Base-by-base conservation (phyloP, 2,888 invertebrate species). In the Dysmachus trigonus region DNA sequence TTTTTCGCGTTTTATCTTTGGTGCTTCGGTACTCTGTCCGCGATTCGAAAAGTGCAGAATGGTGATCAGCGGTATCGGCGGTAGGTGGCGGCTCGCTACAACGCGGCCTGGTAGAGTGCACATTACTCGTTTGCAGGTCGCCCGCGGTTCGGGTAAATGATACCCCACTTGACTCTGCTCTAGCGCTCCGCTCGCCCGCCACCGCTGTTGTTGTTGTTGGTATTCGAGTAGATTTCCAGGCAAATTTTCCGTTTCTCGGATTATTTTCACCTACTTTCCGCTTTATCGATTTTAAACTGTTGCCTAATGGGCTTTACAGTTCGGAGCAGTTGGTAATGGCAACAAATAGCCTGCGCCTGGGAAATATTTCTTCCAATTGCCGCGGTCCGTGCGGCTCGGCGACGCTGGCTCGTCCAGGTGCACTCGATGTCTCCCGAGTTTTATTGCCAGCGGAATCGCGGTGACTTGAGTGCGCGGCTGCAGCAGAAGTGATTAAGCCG, bases 191-290 rank as follows among this genome's bases (percentile, higher is more conserved):
- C 41, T 30, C 30, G 30, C 27, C 74, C 30, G 30, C 27, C 41
- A 5, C 73, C 8, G 38, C 13, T 41, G 15, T 33, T 18, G 7
- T 47, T 41, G 15, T 33, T 18, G 7, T 47, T 47, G 47, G 47
- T 18, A 47, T 35, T 38, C 13, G 47, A 33, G 62, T 62, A 10
- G 71, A 82, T 82, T 82, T 82, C 47, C 71, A 71, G 82, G 82
- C 27, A 62, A 53, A 82, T 82, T 82, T 71, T 35, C 53, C 53
- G 27, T 71, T 82, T 15, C 35, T 62, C 62, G 53, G 82, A 71
- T 82, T 62, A 82, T 82, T 82, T 82, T 82, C 82, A 82, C 82
- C 82, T 82, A 82, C 62, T 82, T 82, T 82, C 35, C 53, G 53
- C 51, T 82, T 82, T 82, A 71, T 82, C 82, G 82, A 53, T 82